These are phyloP conservation scores for Troides oblongomaculatus DNA, from an alignment of 2,888 invertebrate genomes.

Conservation along the genomic window DNA sequence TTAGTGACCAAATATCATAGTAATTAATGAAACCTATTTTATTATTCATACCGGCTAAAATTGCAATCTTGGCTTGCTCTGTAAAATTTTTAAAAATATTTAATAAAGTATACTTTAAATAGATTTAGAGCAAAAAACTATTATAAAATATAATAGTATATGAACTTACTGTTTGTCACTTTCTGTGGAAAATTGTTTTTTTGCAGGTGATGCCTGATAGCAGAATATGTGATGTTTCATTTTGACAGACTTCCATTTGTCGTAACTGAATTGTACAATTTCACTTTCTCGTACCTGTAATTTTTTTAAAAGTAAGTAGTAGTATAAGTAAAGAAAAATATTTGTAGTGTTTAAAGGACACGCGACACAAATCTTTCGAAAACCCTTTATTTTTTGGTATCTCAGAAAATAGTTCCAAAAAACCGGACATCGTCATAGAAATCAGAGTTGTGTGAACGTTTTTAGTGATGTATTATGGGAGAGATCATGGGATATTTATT, in stretches of 20 bases:
- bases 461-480: no score
- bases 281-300: slow-evolving; percentile 88
- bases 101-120: neutral
- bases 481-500: no score
- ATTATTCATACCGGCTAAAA: slow-evolving; percentile 68
- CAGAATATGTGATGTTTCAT: slow-evolving; percentile 95
- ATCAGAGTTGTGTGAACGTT: no score
- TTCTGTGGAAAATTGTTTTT: slow-evolving; percentile 89
- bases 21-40: slow-evolving; percentile 25
- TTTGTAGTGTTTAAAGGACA: no score
- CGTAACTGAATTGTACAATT: slow-evolving; percentile 90
- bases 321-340: no score
- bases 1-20: neutral
- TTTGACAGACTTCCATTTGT: slow-evolving; percentile 89
- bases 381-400: no score
- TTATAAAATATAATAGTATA: neutral
- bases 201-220: slow-evolving; percentile 91
- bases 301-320: neutral
- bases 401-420: no score
- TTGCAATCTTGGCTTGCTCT: slow-evolving; percentile 78
- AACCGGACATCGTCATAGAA: no score
- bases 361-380: no score
- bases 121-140: neutral
- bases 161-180: slow-evolving; percentile 81
- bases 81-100: slow-evolving; percentile 50